Evolutionary conservation across 1,140 invertebrate genomes (phyloP).

Genomic region (Elymnias hypermnestra): DNA sequence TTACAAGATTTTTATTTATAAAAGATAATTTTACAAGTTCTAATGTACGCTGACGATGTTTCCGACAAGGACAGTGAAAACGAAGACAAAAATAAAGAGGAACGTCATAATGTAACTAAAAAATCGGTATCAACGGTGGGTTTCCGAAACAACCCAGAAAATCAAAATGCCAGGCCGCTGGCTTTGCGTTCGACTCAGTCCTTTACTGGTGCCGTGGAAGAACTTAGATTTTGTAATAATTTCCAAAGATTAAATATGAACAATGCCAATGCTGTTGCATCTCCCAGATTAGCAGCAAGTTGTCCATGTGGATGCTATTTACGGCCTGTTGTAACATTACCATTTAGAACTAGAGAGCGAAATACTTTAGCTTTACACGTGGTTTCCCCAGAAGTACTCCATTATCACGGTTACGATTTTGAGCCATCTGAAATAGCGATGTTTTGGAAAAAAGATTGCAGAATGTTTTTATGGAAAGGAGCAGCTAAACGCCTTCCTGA

Average conservation of each 20-base stretch:
- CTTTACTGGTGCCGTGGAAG: constrained; percentile 65
- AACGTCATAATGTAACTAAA: constrained; percentile 52
- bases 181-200: constrained; percentile 67
- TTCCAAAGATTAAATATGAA: constrained; percentile 54
- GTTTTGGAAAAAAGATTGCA: constrained; percentile 81
- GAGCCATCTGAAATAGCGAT: constrained; percentile 59
- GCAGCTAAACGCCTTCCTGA: constrained; percentile 24
- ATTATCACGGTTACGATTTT: constrained; percentile 59
- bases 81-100: constrained; percentile 44
- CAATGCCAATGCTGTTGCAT: constrained; percentile 33
- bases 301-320: constrained; percentile 66
- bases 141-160: constrained; percentile 52
- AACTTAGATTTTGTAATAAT: constrained; percentile 53
- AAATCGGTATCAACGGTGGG: constrained; percentile 62
- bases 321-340: constrained; percentile 33
- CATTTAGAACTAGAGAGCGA: constrained; percentile 61
- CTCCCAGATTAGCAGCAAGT: constrained; percentile 35
- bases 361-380: constrained; percentile 57
- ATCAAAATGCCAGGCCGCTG: constrained; percentile 45
- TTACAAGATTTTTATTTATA: too few relatives aligned
- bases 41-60: constrained; percentile 56
- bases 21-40: constrained; percentile 10
- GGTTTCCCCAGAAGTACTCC: constrained; percentile 55
- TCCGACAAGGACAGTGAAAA: constrained; percentile 61
- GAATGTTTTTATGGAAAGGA: constrained; percentile 81